Evolutionary conservation across 2,888 invertebrate species (phyloP), one percentile per base, ranked within the genome.

Genomic region (Tipula confusa): DNA sequence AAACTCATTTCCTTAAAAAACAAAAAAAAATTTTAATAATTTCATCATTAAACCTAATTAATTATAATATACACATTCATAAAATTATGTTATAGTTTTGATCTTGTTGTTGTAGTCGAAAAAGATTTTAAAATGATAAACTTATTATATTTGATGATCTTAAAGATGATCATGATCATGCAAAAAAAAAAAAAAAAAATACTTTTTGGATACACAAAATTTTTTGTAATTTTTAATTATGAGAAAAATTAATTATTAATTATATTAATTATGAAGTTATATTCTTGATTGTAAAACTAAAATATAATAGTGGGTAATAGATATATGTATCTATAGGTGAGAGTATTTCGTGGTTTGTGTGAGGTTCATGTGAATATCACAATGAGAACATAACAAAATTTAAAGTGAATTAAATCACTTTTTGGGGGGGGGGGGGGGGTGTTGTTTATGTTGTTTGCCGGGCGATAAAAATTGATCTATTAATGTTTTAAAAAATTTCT

Each of bases 1-100:
- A 64, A 64, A 64, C 64, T 64, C 64, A 64, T 64, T 64, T 64
- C 64, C 64, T 64, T 64, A 64, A 64, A 64, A 64, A 64, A 24
- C 9, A 24, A 64, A 64, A 64, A 64, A 64, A 7, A 7, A 9
- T 64, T 64, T 64, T 64, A 64, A 64, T 64, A 24, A 64, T 64
- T 64, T 64, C 64, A 64, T 64, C 64, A 64, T 64, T 64, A 64
- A 64, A 64, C 64, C 64, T 64, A 64, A 64, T 64, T 64, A 64
- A 64, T 64, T 64, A 64, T 64, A 64, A 64, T 7, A 64, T 64
- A 64, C 64, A 64, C 24, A 64, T 64, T 24, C 64, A n/a, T n/a
- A 64, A 64, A 24, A 64, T 24, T 15, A 15, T 43, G n/a, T n/a
- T 43, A 43, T 43, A 43, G 18, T 64, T 64, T 64, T 64, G 24